These are phyloP conservation scores for Altica lythri DNA, from an alignment of 2,888 invertebrate genomes.

Conservation along the genomic window DNA sequence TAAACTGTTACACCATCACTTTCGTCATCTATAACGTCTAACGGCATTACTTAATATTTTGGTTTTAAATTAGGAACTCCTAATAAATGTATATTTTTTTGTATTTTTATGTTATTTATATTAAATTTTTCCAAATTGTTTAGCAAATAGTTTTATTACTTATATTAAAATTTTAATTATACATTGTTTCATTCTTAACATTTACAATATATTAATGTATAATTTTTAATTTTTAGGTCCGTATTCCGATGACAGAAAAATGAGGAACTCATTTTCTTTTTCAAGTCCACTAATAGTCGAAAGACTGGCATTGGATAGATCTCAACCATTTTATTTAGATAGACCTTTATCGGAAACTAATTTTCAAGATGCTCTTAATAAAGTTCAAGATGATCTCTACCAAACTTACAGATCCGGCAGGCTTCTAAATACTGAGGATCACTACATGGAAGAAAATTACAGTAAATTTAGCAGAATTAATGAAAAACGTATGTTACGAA, in stretches of 20 bases:
- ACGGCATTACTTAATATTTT: no score
- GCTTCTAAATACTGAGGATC: no score
- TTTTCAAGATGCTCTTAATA: neutral
- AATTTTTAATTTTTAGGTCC: neutral
- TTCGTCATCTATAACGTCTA: no score
- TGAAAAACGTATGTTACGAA: neutral
- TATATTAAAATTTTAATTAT: neutral
- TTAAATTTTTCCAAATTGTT: no score
- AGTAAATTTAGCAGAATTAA: neutral
- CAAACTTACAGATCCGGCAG: no score
- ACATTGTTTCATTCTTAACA: no score
- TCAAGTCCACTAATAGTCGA: conserved; percentile 2
- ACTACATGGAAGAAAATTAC: neutral
- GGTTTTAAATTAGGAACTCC: no score
- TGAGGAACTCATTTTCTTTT: conserved; percentile 5
- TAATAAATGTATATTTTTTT: no score
- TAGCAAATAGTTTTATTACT: no score
- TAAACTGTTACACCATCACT: no score
- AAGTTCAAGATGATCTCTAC: neutral
- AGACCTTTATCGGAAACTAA: conserved; percentile 11
- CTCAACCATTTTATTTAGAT: conserved; percentile 4
- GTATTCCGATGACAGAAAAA: neutral
- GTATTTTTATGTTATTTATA: no score
- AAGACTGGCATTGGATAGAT: neutral
- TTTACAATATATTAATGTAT: no score